Percentiles rank a stretch among this genome's conserved stretches.
phyloP scores from a whole-genome alignment of 2,797 vertebrate genomes.

The Pitangus sulphuratus region DNA sequence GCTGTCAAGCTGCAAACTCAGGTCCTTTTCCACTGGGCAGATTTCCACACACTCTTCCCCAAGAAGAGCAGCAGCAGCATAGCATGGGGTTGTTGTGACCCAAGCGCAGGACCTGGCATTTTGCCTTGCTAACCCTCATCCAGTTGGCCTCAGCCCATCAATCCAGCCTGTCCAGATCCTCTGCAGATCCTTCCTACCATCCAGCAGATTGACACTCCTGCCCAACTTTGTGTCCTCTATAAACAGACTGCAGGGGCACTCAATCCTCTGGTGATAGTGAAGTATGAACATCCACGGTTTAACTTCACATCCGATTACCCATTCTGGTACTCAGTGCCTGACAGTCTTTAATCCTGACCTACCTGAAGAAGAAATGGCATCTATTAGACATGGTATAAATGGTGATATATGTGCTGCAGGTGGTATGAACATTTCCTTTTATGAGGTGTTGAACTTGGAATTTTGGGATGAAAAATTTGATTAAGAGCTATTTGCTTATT shows the following conservation, averaged over 20 bases:
- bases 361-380: not conserved
- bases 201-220: not conserved
- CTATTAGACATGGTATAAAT: not conserved
- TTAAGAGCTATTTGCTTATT: not conserved
- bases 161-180: not conserved
- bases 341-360: not conserved
- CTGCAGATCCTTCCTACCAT: not conserved
- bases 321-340: not conserved
- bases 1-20: not conserved
- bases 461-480: not conserved
- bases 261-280: rapidly evolving
- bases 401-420: not conserved
- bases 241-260: not conserved
- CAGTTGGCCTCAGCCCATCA: not conserved
- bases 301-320: not conserved
- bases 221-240: not conserved
- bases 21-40: not conserved
- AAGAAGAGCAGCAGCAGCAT: not conserved
- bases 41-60: not conserved
- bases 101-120: not conserved
- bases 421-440: not conserved
- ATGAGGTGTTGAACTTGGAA: not conserved
- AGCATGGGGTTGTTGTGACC: not conserved
- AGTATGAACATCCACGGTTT: not conserved
- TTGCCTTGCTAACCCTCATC: not conserved